These are phyloP conservation scores for Pyrocoelia pectoralis DNA, from an alignment of 2,888 invertebrate species.

Conservation along the genomic window DNA sequence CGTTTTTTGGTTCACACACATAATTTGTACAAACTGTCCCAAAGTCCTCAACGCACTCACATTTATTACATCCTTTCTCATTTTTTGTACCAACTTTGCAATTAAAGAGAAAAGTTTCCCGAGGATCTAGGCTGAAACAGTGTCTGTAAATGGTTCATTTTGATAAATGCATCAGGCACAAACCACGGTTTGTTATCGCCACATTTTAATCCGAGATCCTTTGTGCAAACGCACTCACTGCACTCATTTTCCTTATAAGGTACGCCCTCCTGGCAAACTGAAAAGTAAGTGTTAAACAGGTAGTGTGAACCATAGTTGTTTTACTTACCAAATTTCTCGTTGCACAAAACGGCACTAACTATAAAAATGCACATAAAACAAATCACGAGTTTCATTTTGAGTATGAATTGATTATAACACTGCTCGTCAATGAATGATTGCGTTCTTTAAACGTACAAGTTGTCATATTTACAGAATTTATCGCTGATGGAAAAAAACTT, in stretches of 20 bases:
- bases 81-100: conserved; percentile 16
- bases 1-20: neutral
- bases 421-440: conserved; percentile 30
- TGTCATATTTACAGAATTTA: conserved; percentile 34
- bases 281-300: neutral
- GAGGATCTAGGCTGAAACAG: conserved; percentile 6
- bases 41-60: conserved; percentile 14
- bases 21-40: conserved; percentile 19
- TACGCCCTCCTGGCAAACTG: conserved; percentile 12
- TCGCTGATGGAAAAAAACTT: conserved; percentile 29
- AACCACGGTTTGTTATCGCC: neutral
- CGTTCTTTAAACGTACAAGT: conserved; percentile 21
- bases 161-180: neutral
- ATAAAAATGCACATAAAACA: conserved; percentile 12
- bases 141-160: neutral
- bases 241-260: conserved; percentile 29
- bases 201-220: conserved; percentile 7
- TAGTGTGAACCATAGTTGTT: neutral
- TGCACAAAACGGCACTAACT: conserved; percentile 5
- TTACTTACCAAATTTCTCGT: conserved; percentile 26
- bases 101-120: conserved; percentile 3
- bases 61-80: conserved; percentile 19
- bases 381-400: conserved; percentile 25
- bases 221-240: conserved; percentile 16
- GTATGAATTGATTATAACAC: conserved; percentile 24